Conservation (phyloP, 2,113 vertebrate genomes). For the Prietella phreatophila region DNA sequence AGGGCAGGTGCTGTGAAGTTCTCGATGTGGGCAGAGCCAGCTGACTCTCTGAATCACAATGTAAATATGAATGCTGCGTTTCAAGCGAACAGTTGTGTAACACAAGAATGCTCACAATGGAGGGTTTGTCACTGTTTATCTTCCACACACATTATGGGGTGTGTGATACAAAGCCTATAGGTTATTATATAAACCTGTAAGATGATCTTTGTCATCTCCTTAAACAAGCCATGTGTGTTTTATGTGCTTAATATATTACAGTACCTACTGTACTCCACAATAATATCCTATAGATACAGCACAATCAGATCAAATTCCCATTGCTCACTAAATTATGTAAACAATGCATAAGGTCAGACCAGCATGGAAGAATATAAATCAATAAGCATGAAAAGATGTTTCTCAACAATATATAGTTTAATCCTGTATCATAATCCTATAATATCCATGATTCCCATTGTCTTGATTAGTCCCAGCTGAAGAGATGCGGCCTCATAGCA, state of each 20-base stretch:
- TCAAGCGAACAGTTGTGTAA: slow-evolving; percentile 7
- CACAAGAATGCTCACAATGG: slow-evolving; percentile 35
- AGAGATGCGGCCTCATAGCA: not conserved
- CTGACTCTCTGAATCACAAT: slow-evolving; percentile 27
- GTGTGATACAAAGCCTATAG: not conserved
- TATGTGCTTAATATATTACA: slow-evolving; percentile 1
- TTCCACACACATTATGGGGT: slow-evolving; percentile 18
- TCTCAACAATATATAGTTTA: not conserved
- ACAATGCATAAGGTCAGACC: not conserved
- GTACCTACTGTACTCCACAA: not conserved
- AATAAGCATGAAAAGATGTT: not conserved
- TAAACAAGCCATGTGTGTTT: slow-evolving; percentile 24
- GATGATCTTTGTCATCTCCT: not conserved
- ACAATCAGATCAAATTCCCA: not conserved
- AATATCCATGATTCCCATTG: not conserved
- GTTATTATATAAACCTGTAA: not conserved
- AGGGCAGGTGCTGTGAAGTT: slow-evolving; percentile 28
- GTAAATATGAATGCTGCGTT: not conserved
- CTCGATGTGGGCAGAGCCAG: not conserved
- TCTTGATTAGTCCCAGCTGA: not conserved
- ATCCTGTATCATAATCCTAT: not conserved
- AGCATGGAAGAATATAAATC: not conserved
- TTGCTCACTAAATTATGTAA: not conserved
- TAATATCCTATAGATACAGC: not conserved
- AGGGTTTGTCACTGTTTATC: slow-evolving; percentile 47